A percentile compares a stretch with the other conserved stretches of the same genome.
phyloP scores from a whole-genome alignment of 1,140 invertebrate genomes.

The Ceratina calcarata region DNA sequence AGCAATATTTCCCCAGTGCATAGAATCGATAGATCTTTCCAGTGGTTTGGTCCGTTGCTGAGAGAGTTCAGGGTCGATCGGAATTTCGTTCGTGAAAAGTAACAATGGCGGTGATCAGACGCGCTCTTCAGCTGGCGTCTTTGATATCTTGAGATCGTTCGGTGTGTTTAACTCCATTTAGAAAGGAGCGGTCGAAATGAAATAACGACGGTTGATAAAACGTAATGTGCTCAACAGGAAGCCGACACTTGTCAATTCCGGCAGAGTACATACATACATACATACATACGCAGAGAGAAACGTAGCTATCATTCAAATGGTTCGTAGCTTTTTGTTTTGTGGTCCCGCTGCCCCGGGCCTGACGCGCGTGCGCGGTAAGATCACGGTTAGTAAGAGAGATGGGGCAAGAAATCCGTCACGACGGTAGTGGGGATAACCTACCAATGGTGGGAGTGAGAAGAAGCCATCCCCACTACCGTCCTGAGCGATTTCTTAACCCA shows the following conservation, averaged over 20 bases:
- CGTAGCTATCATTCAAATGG: constrained; percentile 47
- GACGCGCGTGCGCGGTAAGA: constrained; percentile 27
- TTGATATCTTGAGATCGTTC: constrained; percentile 57
- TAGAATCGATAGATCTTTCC: not conserved
- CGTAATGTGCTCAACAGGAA: constrained; percentile 65
- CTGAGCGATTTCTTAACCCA: too few relatives aligned
- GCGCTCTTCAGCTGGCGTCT: constrained; percentile 1
- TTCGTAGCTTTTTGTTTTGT: constrained; percentile 44
- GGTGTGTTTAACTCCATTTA: constrained; percentile 53
- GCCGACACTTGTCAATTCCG: constrained; percentile 63
- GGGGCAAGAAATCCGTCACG: too few relatives aligned
- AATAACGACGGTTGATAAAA: constrained; percentile 64
- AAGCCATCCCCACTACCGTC: too few relatives aligned
- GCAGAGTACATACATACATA: constrained; percentile 33
- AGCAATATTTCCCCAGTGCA: not conserved
- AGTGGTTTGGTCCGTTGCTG: too few relatives aligned
- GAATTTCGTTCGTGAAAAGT: too few relatives aligned
- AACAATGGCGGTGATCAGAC: constrained; percentile 18
- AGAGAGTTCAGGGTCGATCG: too few relatives aligned
- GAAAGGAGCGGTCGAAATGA: constrained; percentile 58
- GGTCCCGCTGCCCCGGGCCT: not conserved
- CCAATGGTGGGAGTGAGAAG: too few relatives aligned
- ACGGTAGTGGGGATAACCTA: too few relatives aligned
- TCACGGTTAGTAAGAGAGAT: too few relatives aligned
- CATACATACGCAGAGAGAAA: too few relatives aligned